Base-by-base conservation (phyloP, 2,888 invertebrate genomes). In the Mycalesis mineus region DNA sequence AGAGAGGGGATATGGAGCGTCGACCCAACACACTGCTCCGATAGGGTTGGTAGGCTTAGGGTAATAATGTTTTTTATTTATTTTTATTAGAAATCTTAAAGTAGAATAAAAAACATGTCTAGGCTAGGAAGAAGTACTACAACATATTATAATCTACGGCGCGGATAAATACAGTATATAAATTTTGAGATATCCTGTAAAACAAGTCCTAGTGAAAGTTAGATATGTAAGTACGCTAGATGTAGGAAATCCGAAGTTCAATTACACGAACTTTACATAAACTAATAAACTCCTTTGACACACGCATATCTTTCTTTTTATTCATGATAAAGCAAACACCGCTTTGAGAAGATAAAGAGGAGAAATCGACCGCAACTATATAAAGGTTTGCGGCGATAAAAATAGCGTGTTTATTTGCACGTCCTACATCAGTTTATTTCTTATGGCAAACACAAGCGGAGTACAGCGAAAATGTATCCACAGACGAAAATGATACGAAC, bases 331-430 rank as follows among this genome's bases (percentile, higher is more conserved):
- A 88, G 84, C 84, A 88, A 85, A 88, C 82, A 85, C 83, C 84
- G 82, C 84, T 80, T 80, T 73, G 78, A 73, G 78, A 71, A 84
- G 86, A 88, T 88, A 88, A 88, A 88, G 82, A 85, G 86, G 79
- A 82, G 84, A 88, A 88, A 89, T 88, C 88, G 84, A 87, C 87
- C 86, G 83, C 87, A 83, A 88, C 88, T 88, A 88, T 88, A 88
- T 88, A 88, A 88, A 89, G 88, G 89, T 88, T 88, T 86, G 87
- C 74, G 75, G 74, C 82, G 81, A 88, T 89, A 89, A 89, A 89
- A 88, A 89, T 89, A 87, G 84, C 77, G 83, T 88, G 88, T 89
- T 89, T 89, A 89, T 88, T 88, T 87, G 84, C 88, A 87, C 87
- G 88, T 88, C 88, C 88, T 86, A 88, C 87, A 86, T 87, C 85